Evolutionary conservation across 2,797 vertebrate genomes (phyloP), one percentile per base, ranked within the genome.

Genomic region (Manis javanica): DNA sequence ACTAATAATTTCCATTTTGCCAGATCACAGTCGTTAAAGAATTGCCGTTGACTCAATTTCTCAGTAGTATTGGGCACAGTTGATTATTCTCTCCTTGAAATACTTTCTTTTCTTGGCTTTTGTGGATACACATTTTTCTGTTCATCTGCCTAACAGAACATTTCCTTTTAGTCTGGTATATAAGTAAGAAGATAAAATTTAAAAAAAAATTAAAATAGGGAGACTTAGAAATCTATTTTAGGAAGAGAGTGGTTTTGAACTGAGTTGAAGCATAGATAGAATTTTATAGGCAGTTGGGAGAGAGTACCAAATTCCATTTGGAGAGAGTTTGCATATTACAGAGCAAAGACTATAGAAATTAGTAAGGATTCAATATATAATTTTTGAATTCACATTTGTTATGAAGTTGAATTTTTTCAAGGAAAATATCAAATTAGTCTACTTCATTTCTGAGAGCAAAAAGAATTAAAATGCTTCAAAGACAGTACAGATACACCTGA

Each of bases 381-480:
- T 4, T 75, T 82, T 61, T 77, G 24, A 91, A 91, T 88, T 74
- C 31, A 11, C 59, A 18, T 86, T 86, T 87, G 5, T 55, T 89
- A 92, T 66, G 86, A 77, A 78, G 31, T 37, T 79, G 5, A n/a
- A 14, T 34, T 53, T 71, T 64, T 37, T 10, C 39, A 91, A 93
- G 4, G 16, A 90, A 92, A 19, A 29, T 42, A 90, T 57, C 21
- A 90, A 71, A 84, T 79, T 68, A 84, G 59, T 93, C 34, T 39
- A 71, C 31, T 84, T 88, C 12, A 92, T 94, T 95, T 77, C 31
- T 88, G 39, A 90, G 87, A 92, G 71, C 7, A 84, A 21, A 83
- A 96, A 91, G 15, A 87, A 87, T n/a, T 77, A 66, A 95, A 95
- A 81, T 91, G 26, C 23, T 94, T 94, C 72, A 81, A 92, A 84